phyloP scores from a whole-genome alignment of 1,140 invertebrate genomes.

The Drosophila obscura region DNA sequence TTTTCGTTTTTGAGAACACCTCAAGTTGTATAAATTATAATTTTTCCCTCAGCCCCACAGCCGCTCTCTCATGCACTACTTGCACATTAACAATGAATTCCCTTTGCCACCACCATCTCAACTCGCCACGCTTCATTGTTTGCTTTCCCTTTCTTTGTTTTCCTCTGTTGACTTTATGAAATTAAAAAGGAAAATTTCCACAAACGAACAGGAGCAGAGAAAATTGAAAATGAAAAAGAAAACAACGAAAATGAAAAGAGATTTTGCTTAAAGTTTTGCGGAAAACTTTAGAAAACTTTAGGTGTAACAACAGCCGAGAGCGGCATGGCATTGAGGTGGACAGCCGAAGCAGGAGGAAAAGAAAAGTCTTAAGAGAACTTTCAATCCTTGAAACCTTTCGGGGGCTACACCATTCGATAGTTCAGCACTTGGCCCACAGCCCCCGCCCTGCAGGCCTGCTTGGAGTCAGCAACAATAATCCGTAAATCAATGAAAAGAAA shows the following conservation, averaged over 20 bases:
- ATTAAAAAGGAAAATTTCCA: constrained; percentile 66
- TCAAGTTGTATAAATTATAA: constrained; percentile 14
- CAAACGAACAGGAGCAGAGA: constrained; percentile 21
- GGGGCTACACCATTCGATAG: too few species aligned
- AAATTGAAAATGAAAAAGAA: constrained; percentile 9
- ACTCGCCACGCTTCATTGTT: constrained; percentile 38
- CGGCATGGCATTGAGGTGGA: constrained; percentile 4
- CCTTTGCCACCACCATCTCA: constrained; percentile 23
- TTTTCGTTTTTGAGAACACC: background rate
- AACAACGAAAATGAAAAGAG: constrained; percentile 44
- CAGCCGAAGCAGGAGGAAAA: background rate
- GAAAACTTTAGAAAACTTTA: constrained; percentile 63
- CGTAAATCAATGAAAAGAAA: constrained; percentile 69
- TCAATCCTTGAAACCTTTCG: too few species aligned
- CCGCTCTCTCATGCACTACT: background rate
- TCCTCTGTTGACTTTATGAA: constrained; percentile 67
- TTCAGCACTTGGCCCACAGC: background rate
- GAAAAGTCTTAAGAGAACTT: constrained; percentile 5
- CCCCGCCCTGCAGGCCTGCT: background rate
- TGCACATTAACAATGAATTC: constrained; percentile 28
- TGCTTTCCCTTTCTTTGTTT: constrained; percentile 45
- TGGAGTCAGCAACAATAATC: constrained; percentile 53
- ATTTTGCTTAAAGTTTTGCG: constrained; percentile 67
- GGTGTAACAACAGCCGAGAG: constrained; percentile 62
- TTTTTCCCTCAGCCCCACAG: background rate